A percentile compares a stretch with the other conserved stretches of the same genome.
phyloP scores from a whole-genome alignment of 2,888 invertebrate species.

The Steromphala cineraria region DNA sequence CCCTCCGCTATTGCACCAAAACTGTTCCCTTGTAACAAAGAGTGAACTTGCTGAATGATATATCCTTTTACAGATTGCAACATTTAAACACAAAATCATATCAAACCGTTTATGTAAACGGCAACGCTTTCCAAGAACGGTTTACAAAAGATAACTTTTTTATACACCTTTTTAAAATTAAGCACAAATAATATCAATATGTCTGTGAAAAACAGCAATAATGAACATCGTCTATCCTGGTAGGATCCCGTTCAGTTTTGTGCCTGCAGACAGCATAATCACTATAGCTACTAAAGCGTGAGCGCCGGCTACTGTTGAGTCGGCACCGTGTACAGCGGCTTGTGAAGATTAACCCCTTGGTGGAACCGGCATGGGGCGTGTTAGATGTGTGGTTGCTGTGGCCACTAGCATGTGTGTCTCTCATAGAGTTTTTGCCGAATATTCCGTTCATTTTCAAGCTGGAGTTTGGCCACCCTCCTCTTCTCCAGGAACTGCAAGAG shows the following conservation, averaged over 20 bases:
- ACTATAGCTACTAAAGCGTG: background rate
- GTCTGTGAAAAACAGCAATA: conserved; percentile 7
- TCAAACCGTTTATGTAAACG: too few relatives aligned
- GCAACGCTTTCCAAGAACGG: too few relatives aligned
- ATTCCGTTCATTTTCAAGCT: conserved; percentile 8
- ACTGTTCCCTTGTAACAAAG: too few relatives aligned
- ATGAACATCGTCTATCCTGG: background rate
- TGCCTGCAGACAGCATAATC: background rate
- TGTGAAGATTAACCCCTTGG: background rate
- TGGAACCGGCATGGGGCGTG: background rate
- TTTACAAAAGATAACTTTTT: too few relatives aligned
- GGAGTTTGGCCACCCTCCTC: conserved; percentile 55
- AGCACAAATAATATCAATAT: background rate
- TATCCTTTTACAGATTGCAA: too few relatives aligned
- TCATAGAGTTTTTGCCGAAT: background rate
- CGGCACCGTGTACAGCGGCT: background rate
- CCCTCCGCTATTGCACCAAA: too few relatives aligned
- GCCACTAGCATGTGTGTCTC: background rate
- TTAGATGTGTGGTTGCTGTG: background rate
- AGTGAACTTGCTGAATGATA: too few relatives aligned
- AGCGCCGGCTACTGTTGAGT: background rate
- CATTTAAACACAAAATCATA: too few relatives aligned
- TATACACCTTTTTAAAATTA: too few relatives aligned
- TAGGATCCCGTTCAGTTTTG: background rate
- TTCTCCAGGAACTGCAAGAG: conserved; percentile 48